Conservation (phyloP, 2,113 vertebrate genomes). For the Corythaixoides concolor region DNA sequence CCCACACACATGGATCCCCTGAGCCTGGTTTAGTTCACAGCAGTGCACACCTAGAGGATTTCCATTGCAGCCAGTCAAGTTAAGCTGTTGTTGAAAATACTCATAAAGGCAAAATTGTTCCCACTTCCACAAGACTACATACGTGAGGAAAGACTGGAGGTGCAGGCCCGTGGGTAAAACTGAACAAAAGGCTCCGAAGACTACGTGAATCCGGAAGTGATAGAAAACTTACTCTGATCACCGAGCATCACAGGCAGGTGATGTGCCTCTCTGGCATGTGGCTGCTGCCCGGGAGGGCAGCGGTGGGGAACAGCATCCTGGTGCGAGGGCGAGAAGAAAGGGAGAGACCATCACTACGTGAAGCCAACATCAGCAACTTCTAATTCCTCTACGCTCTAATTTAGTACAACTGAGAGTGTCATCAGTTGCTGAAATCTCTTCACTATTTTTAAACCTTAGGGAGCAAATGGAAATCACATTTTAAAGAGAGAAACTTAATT, state of each 20-base stretch:
- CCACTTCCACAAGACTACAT: neutral
- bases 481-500: constrained; percentile 39
- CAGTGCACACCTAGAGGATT: neutral
- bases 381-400: neutral
- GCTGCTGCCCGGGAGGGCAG: neutral
- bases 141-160: neutral
- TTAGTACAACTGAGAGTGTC: neutral
- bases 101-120: neutral
- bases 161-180: accelerated
- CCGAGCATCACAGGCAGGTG: accelerated
- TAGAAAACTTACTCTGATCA: constrained; percentile 6
- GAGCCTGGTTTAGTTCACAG: neutral
- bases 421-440: neutral
- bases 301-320: neutral
- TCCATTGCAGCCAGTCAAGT: neutral
- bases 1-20: neutral
- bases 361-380: neutral
- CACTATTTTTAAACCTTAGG: constrained; percentile 35
- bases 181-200: neutral
- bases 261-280: neutral
- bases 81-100: neutral
- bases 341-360: neutral
- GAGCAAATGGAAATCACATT: constrained; percentile 36
- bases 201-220: neutral
- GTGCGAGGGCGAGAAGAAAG: neutral